A percentile compares a stretch with the other conserved stretches of the same genome.
Conservation (phyloP, 2,888 invertebrate genomes). For the Esperia sulphurella region DNA sequence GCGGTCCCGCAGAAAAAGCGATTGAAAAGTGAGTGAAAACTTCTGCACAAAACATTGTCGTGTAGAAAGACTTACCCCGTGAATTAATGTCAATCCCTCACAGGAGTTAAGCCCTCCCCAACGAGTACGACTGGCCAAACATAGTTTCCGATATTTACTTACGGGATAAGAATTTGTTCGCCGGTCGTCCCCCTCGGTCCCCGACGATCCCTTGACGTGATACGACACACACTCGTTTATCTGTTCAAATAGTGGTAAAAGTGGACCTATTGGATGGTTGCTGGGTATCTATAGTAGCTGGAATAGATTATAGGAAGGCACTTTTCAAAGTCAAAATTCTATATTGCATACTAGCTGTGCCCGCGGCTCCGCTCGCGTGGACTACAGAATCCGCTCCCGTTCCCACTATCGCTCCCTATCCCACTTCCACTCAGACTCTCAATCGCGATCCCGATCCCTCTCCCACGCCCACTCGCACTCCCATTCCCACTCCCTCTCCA, state of each 20-base stretch:
- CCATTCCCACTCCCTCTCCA: too few relatives aligned
- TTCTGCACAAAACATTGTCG: not conserved
- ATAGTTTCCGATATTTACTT: slow-evolving; percentile 43
- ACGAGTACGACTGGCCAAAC: slow-evolving; percentile 27
- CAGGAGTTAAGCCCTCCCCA: slow-evolving; percentile 15
- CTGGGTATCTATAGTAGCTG: not conserved
- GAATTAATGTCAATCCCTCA: slow-evolving; percentile 2
- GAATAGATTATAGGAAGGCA: not conserved
- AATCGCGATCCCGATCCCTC: too few relatives aligned
- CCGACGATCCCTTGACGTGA: slow-evolving; percentile 36
- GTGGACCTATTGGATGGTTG: slow-evolving; percentile 2
- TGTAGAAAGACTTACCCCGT: not conserved
- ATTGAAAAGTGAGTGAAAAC: too few relatives aligned
- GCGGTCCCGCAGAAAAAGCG: too few relatives aligned
- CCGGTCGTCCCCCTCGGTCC: slow-evolving; percentile 2
- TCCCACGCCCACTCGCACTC: too few relatives aligned
- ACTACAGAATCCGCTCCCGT: too few relatives aligned
- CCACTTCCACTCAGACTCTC: too few relatives aligned
- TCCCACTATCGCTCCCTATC: too few relatives aligned
- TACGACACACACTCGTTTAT: slow-evolving; percentile 52
- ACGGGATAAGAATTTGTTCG: slow-evolving; percentile 33
- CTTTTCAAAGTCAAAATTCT: too few relatives aligned
- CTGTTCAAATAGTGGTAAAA: slow-evolving; percentile 26
- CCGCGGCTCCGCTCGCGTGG: too few relatives aligned
- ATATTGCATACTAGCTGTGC: too few relatives aligned